phyloP scores from a whole-genome alignment of 1,140 invertebrate genomes.

The Sarcophaga peregrina region DNA sequence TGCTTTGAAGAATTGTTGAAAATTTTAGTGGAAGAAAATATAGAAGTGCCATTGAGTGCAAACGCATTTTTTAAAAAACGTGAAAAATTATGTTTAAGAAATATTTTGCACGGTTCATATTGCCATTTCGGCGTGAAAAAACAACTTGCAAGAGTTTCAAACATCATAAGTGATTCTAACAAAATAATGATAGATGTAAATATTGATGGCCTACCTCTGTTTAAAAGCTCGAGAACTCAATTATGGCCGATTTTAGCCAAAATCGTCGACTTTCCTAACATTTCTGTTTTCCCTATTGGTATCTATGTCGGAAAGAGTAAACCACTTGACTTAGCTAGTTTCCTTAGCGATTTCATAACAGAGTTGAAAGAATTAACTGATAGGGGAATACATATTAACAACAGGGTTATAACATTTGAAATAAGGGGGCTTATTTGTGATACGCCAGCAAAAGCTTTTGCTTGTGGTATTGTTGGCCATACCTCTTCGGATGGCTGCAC shows the following conservation, averaged over 20 bases:
- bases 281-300: not conserved
- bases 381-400: not conserved
- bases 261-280: not conserved
- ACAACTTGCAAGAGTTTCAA: not conserved
- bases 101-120: not conserved
- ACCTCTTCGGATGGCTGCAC: not conserved
- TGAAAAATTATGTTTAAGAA: conserved; percentile 1
- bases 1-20: conserved; percentile 9
- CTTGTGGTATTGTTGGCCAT: not conserved
- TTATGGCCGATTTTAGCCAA: not conserved
- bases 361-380: conserved; percentile 17
- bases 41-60: conserved; percentile 2
- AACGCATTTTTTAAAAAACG: conserved; percentile 22
- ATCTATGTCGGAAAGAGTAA: not conserved
- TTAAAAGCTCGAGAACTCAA: conserved; percentile 16
- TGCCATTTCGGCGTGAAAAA: conserved; percentile 22
- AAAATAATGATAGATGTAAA: conserved; percentile 28
- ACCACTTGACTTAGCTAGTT: not conserved
- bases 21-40: conserved; percentile 11
- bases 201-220: conserved; percentile 27
- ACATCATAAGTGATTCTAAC: not conserved
- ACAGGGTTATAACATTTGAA: not conserved
- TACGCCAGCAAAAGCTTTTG: conserved; percentile 23
- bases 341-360: not conserved
- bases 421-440: conserved; percentile 18